Base-by-base conservation (phyloP, 2,888 invertebrate species). In the Ennomos fuscantarius region DNA sequence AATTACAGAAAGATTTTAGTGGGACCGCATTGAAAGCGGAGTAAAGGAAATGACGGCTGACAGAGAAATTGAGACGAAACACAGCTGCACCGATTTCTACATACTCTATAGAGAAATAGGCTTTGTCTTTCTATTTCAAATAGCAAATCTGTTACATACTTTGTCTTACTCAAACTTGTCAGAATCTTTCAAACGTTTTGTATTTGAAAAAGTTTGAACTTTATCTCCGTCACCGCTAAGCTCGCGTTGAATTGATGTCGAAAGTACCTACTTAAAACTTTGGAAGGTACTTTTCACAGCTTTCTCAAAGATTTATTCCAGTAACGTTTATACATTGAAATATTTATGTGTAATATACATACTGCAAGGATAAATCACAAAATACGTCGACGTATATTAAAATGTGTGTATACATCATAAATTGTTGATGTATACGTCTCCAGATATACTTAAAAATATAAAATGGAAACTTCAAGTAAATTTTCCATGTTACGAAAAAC, bases 191-290 rank as follows among this genome's bases (percentile, higher is more conserved):
- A 60, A 45, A 41, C 49, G 49, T 15, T 12, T 59, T 15, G 45
- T 41, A 36, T 46, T 50, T 44, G 40, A 53, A 45, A 60, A 49
- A 58, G 48, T 32, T 52, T 56, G 47, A 67, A 66, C 62, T 68
- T 69, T 66, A 68, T 61, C 55, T 62, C 62, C 58, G 65, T 69
- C 66, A 66, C 65, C 68, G 50, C 66, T 69, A 67, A 73, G 69
- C 63, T 65, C 61, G 55, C 60, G 63, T 61, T 66, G 62, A 72
- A 73, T 73, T 73, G 59, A 70, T 70, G 69, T 67, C 58, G 55
- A 69, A 68, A 67, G 70, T 66, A 69, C 62, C 69, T 56, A 59
- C 58, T 59, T 59, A 59, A 50, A 64, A 64, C 66, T 73, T 69
- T 47, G 52, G 53, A 48, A 65, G 62, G 58, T 60, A 66, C 66